Evolutionary conservation across 2,888 invertebrate genomes (phyloP).

Genomic region (Amphipyra tragopoginis): DNA sequence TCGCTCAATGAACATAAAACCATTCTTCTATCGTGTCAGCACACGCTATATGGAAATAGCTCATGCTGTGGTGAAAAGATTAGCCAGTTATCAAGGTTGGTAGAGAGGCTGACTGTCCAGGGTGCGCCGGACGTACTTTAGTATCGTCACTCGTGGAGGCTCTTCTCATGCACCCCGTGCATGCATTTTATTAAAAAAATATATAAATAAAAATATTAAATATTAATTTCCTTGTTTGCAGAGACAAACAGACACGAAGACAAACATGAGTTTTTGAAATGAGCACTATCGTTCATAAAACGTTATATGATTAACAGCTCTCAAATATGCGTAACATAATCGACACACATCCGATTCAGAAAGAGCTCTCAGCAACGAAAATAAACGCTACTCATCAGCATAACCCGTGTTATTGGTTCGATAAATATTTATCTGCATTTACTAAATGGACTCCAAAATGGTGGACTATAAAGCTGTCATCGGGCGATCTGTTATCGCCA

Average conservation of each 20-base stretch:
- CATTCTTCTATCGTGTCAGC: too few species aligned
- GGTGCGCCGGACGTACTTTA: too few species aligned
- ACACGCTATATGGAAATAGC: too few species aligned
- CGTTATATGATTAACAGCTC: conserved; percentile 43
- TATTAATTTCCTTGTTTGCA: too few species aligned
- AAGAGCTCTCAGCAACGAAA: conserved; percentile 69
- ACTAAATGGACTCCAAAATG: conserved; percentile 87
- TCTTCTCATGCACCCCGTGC: too few species aligned
- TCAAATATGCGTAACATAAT: conserved; percentile 33
- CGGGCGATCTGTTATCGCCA: conserved; percentile 81
- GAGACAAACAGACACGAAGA: too few species aligned
- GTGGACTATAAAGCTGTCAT: conserved; percentile 82
- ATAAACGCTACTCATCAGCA: conserved; percentile 76
- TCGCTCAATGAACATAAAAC: too few species aligned
- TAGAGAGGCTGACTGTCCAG: too few species aligned
- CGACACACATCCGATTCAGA: conserved; percentile 52
- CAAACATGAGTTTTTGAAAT: background rate
- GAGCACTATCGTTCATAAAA: conserved; percentile 16
- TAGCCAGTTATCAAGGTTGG: too few species aligned
- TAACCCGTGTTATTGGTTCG: conserved; percentile 72
- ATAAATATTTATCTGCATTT: conserved; percentile 88
- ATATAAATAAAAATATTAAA: background rate
- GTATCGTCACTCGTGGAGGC: too few species aligned
- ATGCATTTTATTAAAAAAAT: too few species aligned
- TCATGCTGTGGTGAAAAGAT: too few species aligned